Evolutionary conservation across 2,888 invertebrate species (phyloP), one percentile per base, ranked within the genome.

Genomic region (Cryptocephalus moraei): DNA sequence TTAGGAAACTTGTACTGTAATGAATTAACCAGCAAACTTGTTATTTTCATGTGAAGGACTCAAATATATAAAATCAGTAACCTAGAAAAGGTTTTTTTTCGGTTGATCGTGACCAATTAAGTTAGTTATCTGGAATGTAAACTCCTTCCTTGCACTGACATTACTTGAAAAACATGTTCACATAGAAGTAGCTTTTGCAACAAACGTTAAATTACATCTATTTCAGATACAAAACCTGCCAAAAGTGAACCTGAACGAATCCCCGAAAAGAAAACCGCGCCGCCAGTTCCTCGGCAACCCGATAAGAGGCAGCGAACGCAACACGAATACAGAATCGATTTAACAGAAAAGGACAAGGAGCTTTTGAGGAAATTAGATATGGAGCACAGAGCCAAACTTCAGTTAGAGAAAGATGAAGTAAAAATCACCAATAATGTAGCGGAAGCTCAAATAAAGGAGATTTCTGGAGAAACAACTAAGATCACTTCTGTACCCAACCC

Each of bases 311-410:
- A 40, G 39, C 14, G 34, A 47, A 31, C 36, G 8, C 13, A 41
- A 22, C 34, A 46, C 39, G 65, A 72, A 47, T 72, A 72, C 50
- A 66, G 68, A 58, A 74, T 77, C 43, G 68, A 73, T 59, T 62
- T 77, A 31, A 73, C 74, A 0, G 63, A 70, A 43, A 73, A 72
- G 56, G 76, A 77, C 54, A 73, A 72, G 58, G 64, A 70, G 53
- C 58, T 76, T 39, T 56, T 77, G 44, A 68, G 66, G 51, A 72
- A 71, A 59, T 60, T 77, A 34, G 77, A 77, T 53, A 65, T 70
- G 59, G 76, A 77, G 53, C 73, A 76, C 52, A 70, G 65, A 46
- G 64, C 67, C 49, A 70, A 65, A 54, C 12, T 36, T 32, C 45
- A 12, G 44, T 44, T 39, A 48, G 45, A 33, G 41, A 50, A 48